Conservation (phyloP, 2,797 vertebrate species). For the Anguilla pacifica region DNA sequence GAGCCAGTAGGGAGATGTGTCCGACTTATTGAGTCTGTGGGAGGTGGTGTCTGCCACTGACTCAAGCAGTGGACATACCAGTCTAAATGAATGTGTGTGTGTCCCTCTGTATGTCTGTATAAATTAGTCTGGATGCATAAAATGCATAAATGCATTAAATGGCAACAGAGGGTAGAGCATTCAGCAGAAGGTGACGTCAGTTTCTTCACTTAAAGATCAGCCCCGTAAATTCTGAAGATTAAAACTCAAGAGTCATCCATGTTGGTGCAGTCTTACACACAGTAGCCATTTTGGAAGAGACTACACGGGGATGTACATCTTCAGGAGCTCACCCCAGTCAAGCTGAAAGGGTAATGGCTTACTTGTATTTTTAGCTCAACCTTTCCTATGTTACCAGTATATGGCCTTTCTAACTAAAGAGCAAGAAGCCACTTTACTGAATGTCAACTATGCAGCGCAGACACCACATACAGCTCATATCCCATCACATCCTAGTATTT, state of each 20-base stretch:
- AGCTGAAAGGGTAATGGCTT: conserved; percentile 44
- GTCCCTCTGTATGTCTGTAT: background rate
- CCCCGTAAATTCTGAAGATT: background rate
- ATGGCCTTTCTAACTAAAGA: conserved; percentile 14
- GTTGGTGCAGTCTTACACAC: background rate
- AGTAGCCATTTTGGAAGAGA: background rate
- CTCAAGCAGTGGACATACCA: background rate
- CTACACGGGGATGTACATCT: background rate
- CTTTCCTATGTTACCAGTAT: conserved; percentile 41
- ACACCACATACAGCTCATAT: background rate
- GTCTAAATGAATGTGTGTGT: background rate
- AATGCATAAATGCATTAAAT: background rate
- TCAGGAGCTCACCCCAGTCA: conserved; percentile 30
- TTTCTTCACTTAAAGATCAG: background rate
- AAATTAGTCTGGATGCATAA: background rate
- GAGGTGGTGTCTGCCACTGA: background rate
- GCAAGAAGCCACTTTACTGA: background rate
- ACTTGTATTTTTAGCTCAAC: conserved; percentile 50
- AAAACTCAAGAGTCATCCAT: background rate
- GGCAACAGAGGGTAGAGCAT: background rate
- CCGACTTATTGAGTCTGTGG: background rate
- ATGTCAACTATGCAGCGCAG: background rate
- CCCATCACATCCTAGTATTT: background rate
- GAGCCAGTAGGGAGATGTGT: background rate
- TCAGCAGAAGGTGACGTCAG: background rate